Percentiles rank a stretch among this genome's conserved stretches.
These are phyloP conservation scores for Cotesia congregata DNA, from an alignment of 2,888 invertebrate genomes.

Conservation along the genomic window DNA sequence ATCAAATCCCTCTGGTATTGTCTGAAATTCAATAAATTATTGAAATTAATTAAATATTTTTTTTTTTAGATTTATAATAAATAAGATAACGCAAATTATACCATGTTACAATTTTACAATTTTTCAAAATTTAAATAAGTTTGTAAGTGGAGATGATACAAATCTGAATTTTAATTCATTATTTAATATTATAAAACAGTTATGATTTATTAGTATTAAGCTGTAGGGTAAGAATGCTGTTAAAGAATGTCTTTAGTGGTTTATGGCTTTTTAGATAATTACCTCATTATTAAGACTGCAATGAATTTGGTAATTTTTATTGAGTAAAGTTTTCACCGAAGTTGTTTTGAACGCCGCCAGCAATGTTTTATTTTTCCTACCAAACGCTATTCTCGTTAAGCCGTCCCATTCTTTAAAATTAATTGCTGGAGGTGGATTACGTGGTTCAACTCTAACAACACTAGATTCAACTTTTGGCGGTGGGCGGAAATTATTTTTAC, in stretches of 20 bases:
- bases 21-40: slow-evolving; percentile 70
- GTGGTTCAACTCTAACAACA: slow-evolving; percentile 97
- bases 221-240: no score
- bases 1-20: slow-evolving; percentile 82
- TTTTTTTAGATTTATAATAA: background rate
- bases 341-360: slow-evolving; percentile 90
- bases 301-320: slow-evolving; percentile 91
- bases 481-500: slow-evolving; percentile 97
- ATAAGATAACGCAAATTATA: no score
- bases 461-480: slow-evolving; percentile 99
- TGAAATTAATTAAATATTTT: background rate
- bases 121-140: no score
- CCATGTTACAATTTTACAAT: no score
- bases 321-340: slow-evolving; percentile 85
- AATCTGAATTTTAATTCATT: no score
- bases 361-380: slow-evolving; percentile 96
- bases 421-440: slow-evolving; percentile 96
- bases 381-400: slow-evolving; percentile 92
- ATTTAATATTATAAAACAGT: no score
- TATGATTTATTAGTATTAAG: no score
- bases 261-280: slow-evolving; percentile 50
- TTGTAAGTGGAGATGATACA: no score
- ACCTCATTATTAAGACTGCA: slow-evolving; percentile 90
- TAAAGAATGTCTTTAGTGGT: background rate
- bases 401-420: slow-evolving; percentile 99